Evolutionary conservation across 2,113 vertebrate genomes (phyloP), one percentile per base, ranked within the genome.

Genomic region (Regulus satrapa): DNA sequence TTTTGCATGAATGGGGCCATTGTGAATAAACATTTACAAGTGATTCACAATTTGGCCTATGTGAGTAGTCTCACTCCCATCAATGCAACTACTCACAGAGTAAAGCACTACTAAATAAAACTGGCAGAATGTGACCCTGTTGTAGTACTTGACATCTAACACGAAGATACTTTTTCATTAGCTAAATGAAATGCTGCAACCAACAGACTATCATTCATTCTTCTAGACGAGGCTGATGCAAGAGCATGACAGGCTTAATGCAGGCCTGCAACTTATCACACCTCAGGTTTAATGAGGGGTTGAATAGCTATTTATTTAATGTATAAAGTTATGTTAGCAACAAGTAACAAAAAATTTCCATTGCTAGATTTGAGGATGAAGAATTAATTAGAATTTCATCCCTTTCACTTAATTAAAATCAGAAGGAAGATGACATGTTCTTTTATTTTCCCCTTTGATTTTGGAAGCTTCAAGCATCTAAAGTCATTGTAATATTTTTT

Each of bases 211-310:
- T 96, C 75, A 63, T 79, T 96, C 94, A 96, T 83, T 61, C 85
- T 94, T 82, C n/a, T 48, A 91, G 78, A 92, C 21, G 3, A 86
- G 86, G 84, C 92, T 93, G 90, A 93, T 92, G 88, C 93, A 94
- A 97, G 85, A 95, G 84, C 87, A 91, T 43, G 92, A 95, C 96
- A 97, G 88, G 93, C 88, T 92, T 91, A 91, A 94, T 62, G 85
- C 77, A 76, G 96, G 93, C 71, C 96, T 97, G 97, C 95, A 96
- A 94, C 91, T 90, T 94, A 89, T 97, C 95, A 97, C 90, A 94
- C 92, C 87, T 94, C 93, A 85, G 77, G 40, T 95, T 92, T 91
- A 97, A 95, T 45, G 86, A 93, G 72, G 66, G 36, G 38, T 28
- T 94, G 94, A 97, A 95, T 96, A 92, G 61, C 62, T 95, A 74